These are phyloP conservation scores for Saccostrea glomerata DNA, from an alignment of 1,140 invertebrate species.

Conservation along the genomic window DNA sequence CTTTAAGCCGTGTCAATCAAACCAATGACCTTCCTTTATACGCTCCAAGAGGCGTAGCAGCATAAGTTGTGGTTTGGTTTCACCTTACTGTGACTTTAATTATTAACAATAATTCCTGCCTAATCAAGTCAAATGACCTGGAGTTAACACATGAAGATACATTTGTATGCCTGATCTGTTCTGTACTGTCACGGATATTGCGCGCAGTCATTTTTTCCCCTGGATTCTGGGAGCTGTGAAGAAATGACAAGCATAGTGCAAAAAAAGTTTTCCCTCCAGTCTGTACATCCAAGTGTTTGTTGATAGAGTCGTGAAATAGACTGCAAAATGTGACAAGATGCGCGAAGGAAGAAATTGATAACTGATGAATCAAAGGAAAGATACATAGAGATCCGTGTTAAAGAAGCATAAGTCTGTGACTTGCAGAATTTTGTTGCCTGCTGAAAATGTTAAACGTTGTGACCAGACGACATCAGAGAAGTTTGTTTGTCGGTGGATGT, in stretches of 20 bases:
- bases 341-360: background rate
- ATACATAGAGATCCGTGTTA: background rate
- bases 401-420: background rate
- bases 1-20: too few species aligned
- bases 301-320: background rate
- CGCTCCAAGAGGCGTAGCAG: too few species aligned
- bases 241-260: too few species aligned
- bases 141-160: background rate
- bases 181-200: conserved; percentile 2
- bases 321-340: background rate
- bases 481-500: background rate
- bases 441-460: background rate
- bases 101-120: background rate
- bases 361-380: background rate
- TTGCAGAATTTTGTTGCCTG: background rate
- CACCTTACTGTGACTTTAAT: background rate
- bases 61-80: too few species aligned
- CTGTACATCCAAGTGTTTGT: background rate
- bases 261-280: background rate
- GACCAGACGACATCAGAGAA: background rate
- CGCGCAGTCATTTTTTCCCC: background rate
- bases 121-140: background rate
- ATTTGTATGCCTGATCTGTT: conserved; percentile 7
- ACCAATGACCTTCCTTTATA: too few species aligned
- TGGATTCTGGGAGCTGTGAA: too few species aligned